Base-by-base conservation (phyloP, 1,140 invertebrate species). In the Tribolium madens region DNA sequence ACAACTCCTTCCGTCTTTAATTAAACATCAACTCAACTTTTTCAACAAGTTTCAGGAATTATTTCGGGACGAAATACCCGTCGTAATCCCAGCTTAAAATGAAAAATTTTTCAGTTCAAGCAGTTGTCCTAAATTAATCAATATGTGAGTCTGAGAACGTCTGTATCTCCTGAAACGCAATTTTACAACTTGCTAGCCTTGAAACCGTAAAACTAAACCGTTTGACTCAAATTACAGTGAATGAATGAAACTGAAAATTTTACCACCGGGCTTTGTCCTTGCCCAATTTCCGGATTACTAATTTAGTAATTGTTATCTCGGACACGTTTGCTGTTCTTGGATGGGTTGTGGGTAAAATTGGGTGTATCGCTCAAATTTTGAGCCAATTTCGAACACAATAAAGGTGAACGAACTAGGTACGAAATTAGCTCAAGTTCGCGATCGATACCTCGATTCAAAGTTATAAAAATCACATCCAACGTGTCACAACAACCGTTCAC, bases 331-430 rank as follows among this genome's bases (percentile, higher is more conserved):
- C n/a, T n/a, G n/a, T n/a, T n/a, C n/a, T 50, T 50, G 7, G 12
- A 12, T 57, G 52, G 52, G 52, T 57, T 57, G 9, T 42, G 10
- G 13, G 17, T 6, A 15, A 53, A 21, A 21, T 21, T 21, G 13
- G 68, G 68, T 71, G 68, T 71, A 71, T 71, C 68, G 68, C 68
- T 47, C 13, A 52, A 57, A 57, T n/a, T 21, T 21, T 26, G 18
- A 52, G 48, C 48, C 17, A 52, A 52, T 52, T 52, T 14, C 31
- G 64, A 2, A 36, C 64, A 69, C 64, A 52, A 52, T 52, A 52
- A n/a, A 9, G 52, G 52, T 57, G 52, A 57, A 57, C 17, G 52
- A 57, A 57, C 52, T 10, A n/a, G n/a, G n/a, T n/a, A n/a, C n/a
- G n/a, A n/a, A n/a, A n/a, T n/a, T n/a, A n/a, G n/a, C n/a, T n/a